Conservation (phyloP, 2,888 invertebrate species). For the Omphaloscelis lunosa region DNA sequence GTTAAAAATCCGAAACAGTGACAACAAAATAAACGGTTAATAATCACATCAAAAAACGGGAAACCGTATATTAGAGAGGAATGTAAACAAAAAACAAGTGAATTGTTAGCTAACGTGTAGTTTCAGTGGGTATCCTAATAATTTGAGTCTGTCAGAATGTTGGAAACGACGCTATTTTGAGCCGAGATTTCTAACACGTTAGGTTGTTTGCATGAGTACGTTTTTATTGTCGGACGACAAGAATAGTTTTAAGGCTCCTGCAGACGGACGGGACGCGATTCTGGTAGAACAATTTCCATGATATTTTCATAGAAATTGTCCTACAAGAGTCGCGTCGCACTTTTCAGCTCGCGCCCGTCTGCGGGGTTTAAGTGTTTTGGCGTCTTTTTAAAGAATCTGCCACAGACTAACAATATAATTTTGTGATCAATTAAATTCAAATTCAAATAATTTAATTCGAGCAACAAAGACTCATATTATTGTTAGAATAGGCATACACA, state of each 20-base stretch:
- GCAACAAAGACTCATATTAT: no score
- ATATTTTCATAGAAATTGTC: no score
- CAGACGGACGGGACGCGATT: no score
- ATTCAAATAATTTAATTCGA: no score
- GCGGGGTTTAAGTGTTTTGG: neutral
- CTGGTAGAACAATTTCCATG: no score
- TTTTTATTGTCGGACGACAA: neutral
- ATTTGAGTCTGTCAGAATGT: conserved; percentile 72
- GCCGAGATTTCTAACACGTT: conserved; percentile 65
- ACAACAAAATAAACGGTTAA: conserved; percentile 47
- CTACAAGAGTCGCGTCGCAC: no score
- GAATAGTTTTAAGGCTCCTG: neutral
- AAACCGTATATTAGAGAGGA: conserved; percentile 54
- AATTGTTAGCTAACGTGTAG: conserved; percentile 65
- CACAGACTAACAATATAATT: neutral
- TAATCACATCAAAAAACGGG: conserved; percentile 60
- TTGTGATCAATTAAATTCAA: no score
- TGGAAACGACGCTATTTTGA: conserved; percentile 73
- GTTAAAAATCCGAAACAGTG: conserved; percentile 16
- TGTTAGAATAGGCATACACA: no score
- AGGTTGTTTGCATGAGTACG: conserved; percentile 56
- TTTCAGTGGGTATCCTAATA: conserved; percentile 71
- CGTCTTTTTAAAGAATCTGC: neutral
- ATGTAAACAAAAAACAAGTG: conserved; percentile 62
- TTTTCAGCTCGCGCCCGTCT: no score